Evolutionary conservation across 2,797 vertebrate genomes (phyloP).

Genomic region (Notolabrus celidotus): DNA sequence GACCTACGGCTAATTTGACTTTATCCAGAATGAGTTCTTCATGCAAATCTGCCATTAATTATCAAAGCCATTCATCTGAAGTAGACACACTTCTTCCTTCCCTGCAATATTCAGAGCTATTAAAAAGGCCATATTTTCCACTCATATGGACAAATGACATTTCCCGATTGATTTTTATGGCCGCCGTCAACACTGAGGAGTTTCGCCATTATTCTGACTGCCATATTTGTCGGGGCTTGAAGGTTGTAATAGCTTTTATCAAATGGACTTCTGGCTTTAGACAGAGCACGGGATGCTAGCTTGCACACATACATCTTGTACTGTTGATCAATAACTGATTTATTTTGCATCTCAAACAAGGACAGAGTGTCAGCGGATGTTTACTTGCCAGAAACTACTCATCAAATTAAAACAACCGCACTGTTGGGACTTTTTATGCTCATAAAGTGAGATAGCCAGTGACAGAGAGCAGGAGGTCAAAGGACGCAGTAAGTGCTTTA

Average conservation of each 20-base stretch:
- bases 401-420: constrained; percentile 45
- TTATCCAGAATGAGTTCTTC: constrained; percentile 1
- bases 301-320: constrained; percentile 32
- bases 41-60: constrained; percentile 34
- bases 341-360: constrained; percentile 65
- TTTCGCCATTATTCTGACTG: constrained; percentile 52
- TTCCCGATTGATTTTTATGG: constrained; percentile 55
- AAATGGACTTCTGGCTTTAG: constrained; percentile 42
- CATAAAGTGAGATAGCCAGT: constrained; percentile 5
- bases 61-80: constrained; percentile 25
- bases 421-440: constrained; percentile 24
- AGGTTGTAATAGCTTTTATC: constrained; percentile 61
- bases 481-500: constrained; percentile 9
- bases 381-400: constrained; percentile 54
- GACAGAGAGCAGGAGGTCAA: constrained; percentile 11
- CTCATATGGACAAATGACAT: constrained; percentile 47
- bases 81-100: constrained; percentile 8
- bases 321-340: constrained; percentile 61
- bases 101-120: constrained; percentile 35
- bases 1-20: constrained; percentile 10
- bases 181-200: constrained; percentile 48
- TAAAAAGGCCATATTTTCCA: constrained; percentile 57
- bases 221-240: constrained; percentile 44
- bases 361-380: constrained; percentile 52
- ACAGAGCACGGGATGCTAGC: constrained; percentile 18